A percentile compares a stretch with the other conserved stretches of the same genome.
phyloP scores from a whole-genome alignment of 2,797 vertebrate species.

The Vipera ursinii region DNA sequence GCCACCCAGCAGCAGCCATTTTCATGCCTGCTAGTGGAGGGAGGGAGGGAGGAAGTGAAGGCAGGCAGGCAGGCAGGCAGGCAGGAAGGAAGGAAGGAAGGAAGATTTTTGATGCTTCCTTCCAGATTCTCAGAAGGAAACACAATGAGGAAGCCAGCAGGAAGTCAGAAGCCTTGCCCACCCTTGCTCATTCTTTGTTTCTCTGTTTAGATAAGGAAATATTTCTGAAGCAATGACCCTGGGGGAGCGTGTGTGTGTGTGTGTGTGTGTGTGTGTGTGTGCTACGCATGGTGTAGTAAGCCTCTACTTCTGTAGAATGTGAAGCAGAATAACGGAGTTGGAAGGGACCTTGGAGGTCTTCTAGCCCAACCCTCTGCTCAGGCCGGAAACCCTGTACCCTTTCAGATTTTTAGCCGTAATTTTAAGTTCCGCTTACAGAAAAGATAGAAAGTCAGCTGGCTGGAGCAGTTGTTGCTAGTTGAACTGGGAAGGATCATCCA shows the following conservation, averaged over 20 bases:
- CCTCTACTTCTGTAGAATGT: not conserved
- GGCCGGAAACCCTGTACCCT: no score
- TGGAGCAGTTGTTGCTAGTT: no score
- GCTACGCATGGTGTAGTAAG: not conserved
- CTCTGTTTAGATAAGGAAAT: not conserved
- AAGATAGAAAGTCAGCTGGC: not conserved
- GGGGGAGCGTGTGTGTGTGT: no score
- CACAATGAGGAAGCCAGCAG: not conserved
- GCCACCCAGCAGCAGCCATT: no score
- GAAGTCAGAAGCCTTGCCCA: not conserved
- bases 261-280: no score
- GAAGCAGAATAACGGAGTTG: not conserved
- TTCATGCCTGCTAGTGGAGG: no score
- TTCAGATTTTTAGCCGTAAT: not conserved
- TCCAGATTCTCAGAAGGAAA: not conserved
- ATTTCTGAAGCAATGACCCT: not conserved
- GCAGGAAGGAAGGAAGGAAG: not conserved
- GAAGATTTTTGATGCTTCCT: not conserved
- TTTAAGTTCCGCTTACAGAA: not conserved
- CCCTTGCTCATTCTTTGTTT: not conserved
- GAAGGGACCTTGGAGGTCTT: no score
- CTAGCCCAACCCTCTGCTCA: no score
- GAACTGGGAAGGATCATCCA: not conserved
- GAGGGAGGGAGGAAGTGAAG: no score
- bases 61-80: no score